phyloP scores from a whole-genome alignment of 2,888 invertebrate species.

The Phalangium opilio region DNA sequence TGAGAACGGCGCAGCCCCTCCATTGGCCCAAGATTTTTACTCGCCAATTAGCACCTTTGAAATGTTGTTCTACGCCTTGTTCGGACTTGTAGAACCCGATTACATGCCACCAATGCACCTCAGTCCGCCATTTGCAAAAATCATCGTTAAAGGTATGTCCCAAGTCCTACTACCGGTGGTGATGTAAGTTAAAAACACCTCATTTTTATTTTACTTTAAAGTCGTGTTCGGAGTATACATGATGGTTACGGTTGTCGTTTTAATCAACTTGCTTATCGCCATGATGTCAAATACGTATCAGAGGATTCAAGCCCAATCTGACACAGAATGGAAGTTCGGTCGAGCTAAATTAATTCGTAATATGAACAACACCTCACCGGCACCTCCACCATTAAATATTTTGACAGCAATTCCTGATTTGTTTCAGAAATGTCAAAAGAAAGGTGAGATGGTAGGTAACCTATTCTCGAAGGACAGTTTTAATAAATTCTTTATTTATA shows the following conservation, averaged over 20 bases:
- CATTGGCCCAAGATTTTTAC: conserved; percentile 38
- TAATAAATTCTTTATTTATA: too few species aligned
- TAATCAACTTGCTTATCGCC: conserved; percentile 97
- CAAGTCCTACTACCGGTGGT: too few species aligned
- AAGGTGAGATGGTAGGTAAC: too few species aligned
- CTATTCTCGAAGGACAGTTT: too few species aligned
- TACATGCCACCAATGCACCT: conserved; percentile 38
- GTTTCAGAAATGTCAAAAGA: too few species aligned
- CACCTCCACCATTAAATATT: conserved; percentile 93
- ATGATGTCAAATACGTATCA: conserved; percentile 99
- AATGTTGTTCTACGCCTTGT: conserved; percentile 93
- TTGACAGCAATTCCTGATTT: conserved; percentile 42
- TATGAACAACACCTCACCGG: conserved; percentile 94
- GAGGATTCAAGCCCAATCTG: conserved; percentile 97
- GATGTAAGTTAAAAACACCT: too few species aligned
- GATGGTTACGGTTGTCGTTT: conserved; percentile 93
- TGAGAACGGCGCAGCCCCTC: conserved; percentile 15
- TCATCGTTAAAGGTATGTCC: conserved; percentile 25
- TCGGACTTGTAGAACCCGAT: conserved; percentile 65
- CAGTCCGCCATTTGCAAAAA: conserved; percentile 33
- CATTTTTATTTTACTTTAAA: not conserved
- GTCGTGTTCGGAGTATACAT: conserved; percentile 91
- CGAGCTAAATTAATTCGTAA: conserved; percentile 93
- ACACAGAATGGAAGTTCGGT: conserved; percentile 99
- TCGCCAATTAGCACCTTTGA: conserved; percentile 84